phyloP scores from a whole-genome alignment of 2,797 vertebrate species.

The Cryptoblepharus egeriae region DNA sequence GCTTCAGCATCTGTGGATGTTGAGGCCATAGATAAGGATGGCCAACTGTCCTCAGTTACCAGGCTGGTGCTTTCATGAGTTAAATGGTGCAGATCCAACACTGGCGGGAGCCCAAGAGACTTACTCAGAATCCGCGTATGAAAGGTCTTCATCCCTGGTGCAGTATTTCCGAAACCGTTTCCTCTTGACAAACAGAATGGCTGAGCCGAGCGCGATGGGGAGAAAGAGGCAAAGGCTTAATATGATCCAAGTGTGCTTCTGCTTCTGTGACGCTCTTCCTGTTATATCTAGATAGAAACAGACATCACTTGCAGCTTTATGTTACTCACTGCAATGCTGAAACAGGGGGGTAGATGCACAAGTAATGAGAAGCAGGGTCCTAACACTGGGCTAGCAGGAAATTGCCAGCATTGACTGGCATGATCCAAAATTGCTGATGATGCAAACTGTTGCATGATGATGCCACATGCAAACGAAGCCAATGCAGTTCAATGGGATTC shows the following conservation, averaged over 20 bases:
- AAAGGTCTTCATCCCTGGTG: background rate
- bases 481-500: too few species aligned
- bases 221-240: slow-evolving; percentile 30
- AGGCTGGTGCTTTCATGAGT: too few species aligned
- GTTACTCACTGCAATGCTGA: background rate
- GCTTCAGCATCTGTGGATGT: too few species aligned
- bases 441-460: too few species aligned
- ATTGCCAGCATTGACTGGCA: too few species aligned
- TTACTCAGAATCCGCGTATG: background rate
- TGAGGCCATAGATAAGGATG: too few species aligned
- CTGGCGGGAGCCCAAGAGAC: background rate
- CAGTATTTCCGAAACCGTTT: background rate
- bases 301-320: background rate
- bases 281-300: background rate
- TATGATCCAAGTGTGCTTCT: background rate
- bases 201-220: rapidly evolving
- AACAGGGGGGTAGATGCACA: background rate
- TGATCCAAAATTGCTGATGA: too few species aligned
- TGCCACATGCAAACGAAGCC: too few species aligned
- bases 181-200: rapidly evolving
- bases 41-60: too few species aligned
- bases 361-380: too few species aligned
- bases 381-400: too few species aligned
- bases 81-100: too few species aligned
- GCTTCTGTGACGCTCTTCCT: rapidly evolving